phyloP scores from a whole-genome alignment of 2,888 invertebrate genomes.

The Mallateleia sp. region DNA sequence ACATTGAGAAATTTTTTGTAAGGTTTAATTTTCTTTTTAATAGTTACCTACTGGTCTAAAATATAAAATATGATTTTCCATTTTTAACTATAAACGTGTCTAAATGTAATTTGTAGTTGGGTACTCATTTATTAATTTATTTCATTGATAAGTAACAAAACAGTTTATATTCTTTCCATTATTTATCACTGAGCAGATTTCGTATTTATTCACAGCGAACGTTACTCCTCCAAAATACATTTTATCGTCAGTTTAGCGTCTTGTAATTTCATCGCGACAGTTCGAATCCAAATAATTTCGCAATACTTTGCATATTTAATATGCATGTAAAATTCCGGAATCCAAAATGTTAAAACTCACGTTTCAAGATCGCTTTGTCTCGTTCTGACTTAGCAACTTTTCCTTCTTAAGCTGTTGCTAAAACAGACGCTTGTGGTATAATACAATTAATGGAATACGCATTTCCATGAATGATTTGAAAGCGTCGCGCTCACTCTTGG shows the following conservation, averaged over 20 bases:
- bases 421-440: constrained; percentile 37
- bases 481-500: constrained; percentile 38
- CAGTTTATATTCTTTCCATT: too few relatives aligned
- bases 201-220: too few relatives aligned
- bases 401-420: constrained; percentile 28
- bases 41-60: too few relatives aligned
- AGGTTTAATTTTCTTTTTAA: too few relatives aligned
- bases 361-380: constrained; percentile 49
- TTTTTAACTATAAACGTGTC: too few relatives aligned
- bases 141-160: too few relatives aligned
- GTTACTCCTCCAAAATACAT: too few relatives aligned
- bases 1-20: too few relatives aligned
- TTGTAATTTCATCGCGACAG: not conserved
- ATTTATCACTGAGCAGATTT: too few relatives aligned
- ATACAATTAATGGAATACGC: constrained; percentile 62
- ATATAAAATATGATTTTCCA: too few relatives aligned
- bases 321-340: constrained; percentile 29
- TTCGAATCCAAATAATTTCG: constrained; percentile 18
- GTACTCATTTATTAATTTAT: too few relatives aligned
- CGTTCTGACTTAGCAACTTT: constrained; percentile 46
- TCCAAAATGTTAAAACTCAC: constrained; percentile 54
- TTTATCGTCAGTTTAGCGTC: not conserved
- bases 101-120: too few relatives aligned
- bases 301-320: constrained; percentile 35
- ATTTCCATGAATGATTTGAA: constrained; percentile 62